Base-by-base conservation (phyloP, 1,140 invertebrate species). In the Drosophila sp. region DNA sequence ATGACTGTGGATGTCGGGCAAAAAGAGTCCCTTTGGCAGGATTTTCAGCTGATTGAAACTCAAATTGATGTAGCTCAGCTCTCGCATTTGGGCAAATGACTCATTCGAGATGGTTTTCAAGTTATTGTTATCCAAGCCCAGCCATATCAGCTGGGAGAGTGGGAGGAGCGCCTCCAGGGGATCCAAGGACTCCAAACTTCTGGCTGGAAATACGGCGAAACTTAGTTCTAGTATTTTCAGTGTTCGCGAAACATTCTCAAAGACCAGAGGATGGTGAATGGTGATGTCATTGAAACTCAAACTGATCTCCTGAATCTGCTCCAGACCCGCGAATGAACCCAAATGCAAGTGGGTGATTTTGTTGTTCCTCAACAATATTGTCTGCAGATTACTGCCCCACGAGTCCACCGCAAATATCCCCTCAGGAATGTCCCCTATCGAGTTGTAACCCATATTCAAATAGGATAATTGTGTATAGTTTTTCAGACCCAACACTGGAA, bases 121-220 rank as follows among this genome's bases (percentile, higher is more conserved):
- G 85, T 97, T 96, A 79, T 98, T 98, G 91, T 97, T 97, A 91
- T 98, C 97, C 70, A 98, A 92, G 8, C 97, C 96, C 33, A 98
- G 92, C 96, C 96, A 98, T 78, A 95, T 94, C 0, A 98, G 93
- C 80, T 95, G 95, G 10, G 93, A 94, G 4, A 98, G 93, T 1
- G 95, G 95, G 57, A 94, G 93, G 0, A 97, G 93, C 1, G 96
- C 94, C 50, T 95, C 94, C 71, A 96, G 94, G 0, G 96, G 96
- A 86, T 97, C 96, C 6, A 91, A 60, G 0, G 87, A 90, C 54
- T 91, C 90, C 17, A 90, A 38, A 11, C 84, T 90, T 76, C 95
- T 93, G 23, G 97, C 96, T 5, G 95, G 95, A 56, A 96, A 95
- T 41, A 97, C 94, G 1, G 96, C 96, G 78, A 97, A 97, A 73